Evolutionary conservation across 2,113 vertebrate species (phyloP), one percentile per base, ranked within the genome.

Genomic region (Hemichromis elongatus): DNA sequence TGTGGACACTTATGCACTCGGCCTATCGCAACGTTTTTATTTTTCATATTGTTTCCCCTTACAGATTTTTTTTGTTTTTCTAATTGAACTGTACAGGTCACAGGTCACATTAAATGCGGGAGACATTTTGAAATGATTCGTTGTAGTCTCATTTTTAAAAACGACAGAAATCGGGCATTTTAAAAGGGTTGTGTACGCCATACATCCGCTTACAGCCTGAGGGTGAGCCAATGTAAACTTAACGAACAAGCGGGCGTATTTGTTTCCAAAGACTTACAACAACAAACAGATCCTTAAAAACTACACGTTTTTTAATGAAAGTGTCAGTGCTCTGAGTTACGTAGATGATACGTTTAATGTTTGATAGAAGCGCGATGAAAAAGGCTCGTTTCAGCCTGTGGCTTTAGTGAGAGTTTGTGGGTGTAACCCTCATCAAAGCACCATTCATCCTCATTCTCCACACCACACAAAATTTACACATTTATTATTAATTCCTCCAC

Each of bases 351-450:
- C 42, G 6, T 30, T 50, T 30, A 50, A 50, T 30, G 24, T 73
- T 73, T 73, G 24, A 75, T 5, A 75, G 24, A 28, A 50, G 24
- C 42, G 50, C 16, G 18, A 30, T 19, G 42, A 50, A 75, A 50
- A 47, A 50, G 68, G 24, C 1, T 2, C 28, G 16, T 75, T 50
- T 50, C 68, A 75, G 24, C 1, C 24, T 30, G 16, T 75, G 68
- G 68, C 24, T 75, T 75, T 18, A 75, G 42, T 75, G 68, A 30
- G 68, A 18, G 24, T 75, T 75, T 50, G 16, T 75, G 68, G 68
- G 24, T 30, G 24, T 75, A 75, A 75, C 42, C 66, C 42, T 75
- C 68, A 47, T 73, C 68, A 75, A 75, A 75, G 68, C 42, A 50
- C 42, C 68, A 5, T 73, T 30, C 45, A 19, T 47, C 16, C 4